These are phyloP conservation scores for Poeciliopsis turneri DNA, from an alignment of 2,797 vertebrate genomes.

Conservation along the genomic window DNA sequence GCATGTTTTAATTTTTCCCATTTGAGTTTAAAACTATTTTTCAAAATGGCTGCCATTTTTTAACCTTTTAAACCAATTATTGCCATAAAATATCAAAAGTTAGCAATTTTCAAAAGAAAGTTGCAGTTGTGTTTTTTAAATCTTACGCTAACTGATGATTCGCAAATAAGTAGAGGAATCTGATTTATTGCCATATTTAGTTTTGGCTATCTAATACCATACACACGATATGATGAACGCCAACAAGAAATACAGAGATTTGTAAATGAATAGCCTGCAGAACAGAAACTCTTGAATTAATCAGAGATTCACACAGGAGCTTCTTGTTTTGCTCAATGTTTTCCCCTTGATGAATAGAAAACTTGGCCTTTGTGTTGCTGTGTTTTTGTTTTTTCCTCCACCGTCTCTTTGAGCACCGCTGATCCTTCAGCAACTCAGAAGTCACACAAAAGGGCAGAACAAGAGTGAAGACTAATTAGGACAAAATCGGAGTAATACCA, in stretches of 20 bases:
- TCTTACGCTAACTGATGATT: background rate
- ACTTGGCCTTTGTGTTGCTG: conserved; percentile 39
- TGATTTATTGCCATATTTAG: background rate
- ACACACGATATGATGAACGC: conserved; percentile 1
- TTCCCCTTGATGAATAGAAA: conserved; percentile 43
- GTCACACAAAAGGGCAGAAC: conserved; percentile 59
- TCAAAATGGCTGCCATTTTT: no score
- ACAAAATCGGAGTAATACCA: conserved; percentile 31
- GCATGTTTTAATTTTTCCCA: no score
- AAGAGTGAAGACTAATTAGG: conserved; percentile 64
- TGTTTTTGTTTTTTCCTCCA: conserved; percentile 7
- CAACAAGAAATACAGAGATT: conserved; percentile 16
- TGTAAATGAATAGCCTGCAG: conserved; percentile 4
- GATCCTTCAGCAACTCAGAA: conserved; percentile 49
- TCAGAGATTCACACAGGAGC: background rate
- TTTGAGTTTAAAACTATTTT: no score
- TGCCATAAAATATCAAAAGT: no score
- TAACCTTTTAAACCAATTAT: no score
- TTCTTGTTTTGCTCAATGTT: conserved; percentile 16
- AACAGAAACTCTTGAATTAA: background rate
- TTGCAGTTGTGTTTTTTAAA: background rate
- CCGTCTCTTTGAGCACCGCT: conserved; percentile 23
- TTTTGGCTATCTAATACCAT: background rate
- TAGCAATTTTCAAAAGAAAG: background rate
- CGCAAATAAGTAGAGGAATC: background rate